Base-by-base conservation (phyloP, 1,140 invertebrate species). In the Acromyrmex charruanus region DNA sequence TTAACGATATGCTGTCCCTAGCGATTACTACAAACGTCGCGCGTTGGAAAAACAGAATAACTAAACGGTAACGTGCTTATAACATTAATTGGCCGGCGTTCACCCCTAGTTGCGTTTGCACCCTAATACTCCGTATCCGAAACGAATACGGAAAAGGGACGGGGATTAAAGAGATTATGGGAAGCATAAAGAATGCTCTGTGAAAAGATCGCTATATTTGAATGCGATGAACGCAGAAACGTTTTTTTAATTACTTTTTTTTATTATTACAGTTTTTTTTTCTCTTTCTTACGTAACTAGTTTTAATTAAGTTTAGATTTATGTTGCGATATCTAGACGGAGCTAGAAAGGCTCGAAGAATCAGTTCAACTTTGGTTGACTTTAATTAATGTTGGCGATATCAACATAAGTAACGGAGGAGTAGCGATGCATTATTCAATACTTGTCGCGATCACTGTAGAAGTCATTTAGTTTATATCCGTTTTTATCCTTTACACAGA, bases 61-160 rank as follows among this genome's bases (percentile, higher is more conserved):
- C 18, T 53, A 59, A 66, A 85, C 21, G 25, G 44, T 61, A 31
- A 84, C 21, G 39, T 6, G 74, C n/a, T 49, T 61, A 21, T 61
- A 75, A 72, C 72, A 16, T 77, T 85, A 84, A 84, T 84, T 84
- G 69, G 39, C 55, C 39, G 28, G 18, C 28, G 25, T 35, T 84
- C 39, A 51, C 44, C 12, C 12, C 68, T 9, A 16, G 39, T 35
- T 59, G 18, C 55, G 25, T 61, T 59, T 49, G 49, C 80, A 35
- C 16, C 58, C 31, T 18, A 12, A 61, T 55, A 81, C 21, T 21
- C 25, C 4, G 35, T 21, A 53, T 53, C 7, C 28, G 18, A 39
- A 35, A 53, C 18, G 4, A 59, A 44, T 5, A 16, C 4, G 16
- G 18, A 28, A 16, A 25, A 35, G 35, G 21, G 4, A 2, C 14